Evolutionary conservation across 2,113 vertebrate genomes (phyloP).

Genomic region (Octodon degus): DNA sequence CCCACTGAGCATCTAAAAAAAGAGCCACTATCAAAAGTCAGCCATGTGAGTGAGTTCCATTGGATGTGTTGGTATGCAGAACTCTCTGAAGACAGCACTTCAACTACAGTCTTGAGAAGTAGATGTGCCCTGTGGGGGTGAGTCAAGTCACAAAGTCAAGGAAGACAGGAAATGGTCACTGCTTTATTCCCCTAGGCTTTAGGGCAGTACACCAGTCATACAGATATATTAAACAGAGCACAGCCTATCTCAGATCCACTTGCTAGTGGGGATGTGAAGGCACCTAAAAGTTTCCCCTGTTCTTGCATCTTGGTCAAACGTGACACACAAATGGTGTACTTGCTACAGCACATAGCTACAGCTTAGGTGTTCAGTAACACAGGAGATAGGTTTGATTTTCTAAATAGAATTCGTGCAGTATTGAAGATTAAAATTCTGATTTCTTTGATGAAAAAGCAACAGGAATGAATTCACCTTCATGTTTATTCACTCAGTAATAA

Average conservation of each 20-base stretch:
- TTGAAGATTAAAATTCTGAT: background rate
- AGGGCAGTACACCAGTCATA: background rate
- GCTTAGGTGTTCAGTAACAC: background rate
- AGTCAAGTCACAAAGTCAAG: background rate
- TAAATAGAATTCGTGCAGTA: background rate
- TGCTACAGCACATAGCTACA: background rate
- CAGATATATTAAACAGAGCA: background rate
- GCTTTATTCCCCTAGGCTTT: background rate
- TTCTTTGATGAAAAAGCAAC: background rate
- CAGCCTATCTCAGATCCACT: background rate
- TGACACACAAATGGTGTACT: background rate
- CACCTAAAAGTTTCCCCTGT: background rate
- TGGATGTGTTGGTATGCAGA: background rate
- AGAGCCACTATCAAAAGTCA: background rate
- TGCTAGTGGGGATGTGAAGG: background rate
- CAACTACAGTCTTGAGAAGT: background rate
- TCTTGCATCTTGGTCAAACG: background rate
- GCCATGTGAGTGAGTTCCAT: background rate
- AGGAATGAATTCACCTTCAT: background rate
- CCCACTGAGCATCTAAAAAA: background rate
- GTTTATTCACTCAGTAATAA: background rate
- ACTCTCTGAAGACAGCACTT: no score
- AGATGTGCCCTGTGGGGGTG: background rate
- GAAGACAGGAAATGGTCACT: background rate
- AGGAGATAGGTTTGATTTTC: background rate